Evolutionary conservation across 2,113 vertebrate species (phyloP), one percentile per base, ranked within the genome.

Genomic region (Alosa alosa): DNA sequence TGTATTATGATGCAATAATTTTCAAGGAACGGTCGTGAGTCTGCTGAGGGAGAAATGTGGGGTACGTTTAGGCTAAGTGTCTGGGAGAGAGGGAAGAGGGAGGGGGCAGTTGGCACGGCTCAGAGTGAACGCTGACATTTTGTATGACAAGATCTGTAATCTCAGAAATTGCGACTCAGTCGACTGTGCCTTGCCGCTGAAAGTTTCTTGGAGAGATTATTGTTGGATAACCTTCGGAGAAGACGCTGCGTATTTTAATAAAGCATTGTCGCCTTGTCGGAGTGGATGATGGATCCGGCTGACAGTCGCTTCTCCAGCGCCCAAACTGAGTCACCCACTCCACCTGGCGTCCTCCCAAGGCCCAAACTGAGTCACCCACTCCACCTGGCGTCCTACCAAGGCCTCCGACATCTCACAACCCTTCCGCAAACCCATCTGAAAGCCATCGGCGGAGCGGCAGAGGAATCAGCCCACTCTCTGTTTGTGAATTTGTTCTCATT

Each of bases 61-160:
- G 52, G 18, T 60, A 6, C 0, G 55, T 57, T 20, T 57, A 2
- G 5, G 55, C 0, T 17, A 22, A 22, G 15, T 11, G 11, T 15
- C 20, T n/a, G 60, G 17, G n/a, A 72, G 3, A 7, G 31, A 72
- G 25, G 31, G 64, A 11, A 3, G 25, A 36, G 13, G 64, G 64
- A 72, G 64, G 4, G 11, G 11, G 64, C 10, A 36, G 25, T 31
- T 8, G 39, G 81, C 75, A 84, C 20, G 22, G 86, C n/a, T 55
- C 85, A 11, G 25, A 68, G 60, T 20, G n/a, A 86, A 84, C 50
- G 25, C 81, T 82, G 57, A 87, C 86, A 84, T 88, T 88, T 81
- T 85, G n/a, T 82, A 50, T 82, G 85, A 90, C 83, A 84, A 86
- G 83, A 89, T 86, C 75, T 89, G 83, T 82, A 88, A 88, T 90